Evolutionary conservation across 1,140 invertebrate genomes (phyloP).

Genomic region (Episyrphus balteatus): DNA sequence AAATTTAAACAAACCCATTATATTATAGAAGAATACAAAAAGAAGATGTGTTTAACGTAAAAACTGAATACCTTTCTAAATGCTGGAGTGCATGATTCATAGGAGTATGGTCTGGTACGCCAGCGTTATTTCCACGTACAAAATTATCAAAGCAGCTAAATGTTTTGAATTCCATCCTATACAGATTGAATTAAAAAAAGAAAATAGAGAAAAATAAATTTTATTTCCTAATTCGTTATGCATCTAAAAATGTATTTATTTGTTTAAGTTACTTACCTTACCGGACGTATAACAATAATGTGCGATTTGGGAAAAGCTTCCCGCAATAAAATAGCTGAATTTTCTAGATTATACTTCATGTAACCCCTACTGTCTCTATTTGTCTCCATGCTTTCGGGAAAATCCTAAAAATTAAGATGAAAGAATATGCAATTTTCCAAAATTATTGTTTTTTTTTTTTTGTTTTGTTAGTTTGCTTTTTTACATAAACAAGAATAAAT

Average conservation of each 20-base stretch:
- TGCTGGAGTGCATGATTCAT: slow-evolving; percentile 57
- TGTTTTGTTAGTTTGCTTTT: neutral
- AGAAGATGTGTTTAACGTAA: too few species aligned
- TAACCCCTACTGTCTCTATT: slow-evolving; percentile 62
- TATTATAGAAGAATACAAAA: too few species aligned
- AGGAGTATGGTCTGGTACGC: slow-evolving; percentile 58
- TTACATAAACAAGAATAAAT: neutral
- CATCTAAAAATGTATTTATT: neutral
- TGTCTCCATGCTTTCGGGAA: slow-evolving; percentile 64
- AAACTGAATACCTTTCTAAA: slow-evolving; percentile 47
- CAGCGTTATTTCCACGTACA: slow-evolving; percentile 61
- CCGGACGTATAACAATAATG: slow-evolving; percentile 62
- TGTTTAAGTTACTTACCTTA: slow-evolving; percentile 38
- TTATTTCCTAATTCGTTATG: too few species aligned
- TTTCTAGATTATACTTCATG: slow-evolving; percentile 66
- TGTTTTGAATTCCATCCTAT: slow-evolving; percentile 65
- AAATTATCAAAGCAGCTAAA: slow-evolving; percentile 84
- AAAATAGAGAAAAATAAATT: neutral
- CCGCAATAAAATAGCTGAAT: slow-evolving; percentile 53
- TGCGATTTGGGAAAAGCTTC: slow-evolving; percentile 56
- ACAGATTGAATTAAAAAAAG: slow-evolving; percentile 13
- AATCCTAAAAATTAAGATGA: slow-evolving; percentile 48
- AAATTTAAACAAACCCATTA: slow-evolving; percentile 14
- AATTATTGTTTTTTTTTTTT: neutral
- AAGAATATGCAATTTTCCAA: neutral